Conservation (phyloP, 2,797 vertebrate genomes). For the Pseudochirops corinnae region DNA sequence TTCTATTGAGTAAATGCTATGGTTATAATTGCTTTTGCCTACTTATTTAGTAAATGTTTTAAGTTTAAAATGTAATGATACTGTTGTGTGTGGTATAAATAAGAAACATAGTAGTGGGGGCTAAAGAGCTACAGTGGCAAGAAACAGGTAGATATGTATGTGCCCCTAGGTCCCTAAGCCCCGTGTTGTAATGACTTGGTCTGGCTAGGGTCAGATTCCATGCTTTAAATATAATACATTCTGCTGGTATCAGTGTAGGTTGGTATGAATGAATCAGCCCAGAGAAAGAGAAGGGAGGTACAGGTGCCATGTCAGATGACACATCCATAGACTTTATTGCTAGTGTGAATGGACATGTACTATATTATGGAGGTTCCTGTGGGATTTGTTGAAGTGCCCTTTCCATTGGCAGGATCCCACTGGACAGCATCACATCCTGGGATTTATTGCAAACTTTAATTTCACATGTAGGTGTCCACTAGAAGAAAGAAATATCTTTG, state of each 20-base stretch:
- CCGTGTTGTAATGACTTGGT: not conserved
- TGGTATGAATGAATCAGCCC: not conserved
- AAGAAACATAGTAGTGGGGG: not conserved
- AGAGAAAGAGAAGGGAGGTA: not conserved
- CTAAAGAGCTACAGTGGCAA: not conserved
- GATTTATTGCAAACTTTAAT: not conserved
- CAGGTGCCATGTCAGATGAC: not conserved
- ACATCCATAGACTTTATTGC: not conserved
- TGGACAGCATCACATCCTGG: not conserved
- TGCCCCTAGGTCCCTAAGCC: not conserved
- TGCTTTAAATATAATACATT: not conserved
- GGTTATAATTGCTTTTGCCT: not conserved
- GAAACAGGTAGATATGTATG: not conserved
- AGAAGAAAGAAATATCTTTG: not conserved
- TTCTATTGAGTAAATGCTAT: not conserved
- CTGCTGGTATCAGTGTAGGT: not conserved
- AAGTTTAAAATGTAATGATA: not conserved
- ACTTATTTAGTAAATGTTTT: not conserved
- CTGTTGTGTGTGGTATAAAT: not conserved
- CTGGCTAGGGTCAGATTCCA: not conserved
- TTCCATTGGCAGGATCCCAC: not conserved
- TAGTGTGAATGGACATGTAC: not conserved
- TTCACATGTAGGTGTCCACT: not conserved
- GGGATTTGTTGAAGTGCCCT: not conserved
- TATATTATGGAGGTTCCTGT: not conserved